phyloP scores from a whole-genome alignment of 2,888 invertebrate genomes.

The Rhagonycha fulva region DNA sequence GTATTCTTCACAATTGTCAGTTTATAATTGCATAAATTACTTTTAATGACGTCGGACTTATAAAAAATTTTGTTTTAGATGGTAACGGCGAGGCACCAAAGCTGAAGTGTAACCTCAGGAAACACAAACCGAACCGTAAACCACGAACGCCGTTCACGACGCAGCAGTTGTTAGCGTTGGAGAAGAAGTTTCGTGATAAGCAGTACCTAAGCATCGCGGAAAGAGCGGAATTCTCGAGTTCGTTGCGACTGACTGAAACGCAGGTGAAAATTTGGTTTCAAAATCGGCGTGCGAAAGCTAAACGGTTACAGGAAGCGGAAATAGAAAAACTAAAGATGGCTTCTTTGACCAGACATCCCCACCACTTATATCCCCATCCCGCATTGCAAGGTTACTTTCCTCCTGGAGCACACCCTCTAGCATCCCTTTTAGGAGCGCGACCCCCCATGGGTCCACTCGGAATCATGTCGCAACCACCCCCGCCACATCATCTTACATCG shows the following conservation, averaged over 20 bases:
- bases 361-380: constrained; percentile 62
- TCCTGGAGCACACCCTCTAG: constrained; percentile 63
- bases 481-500: constrained; percentile 57
- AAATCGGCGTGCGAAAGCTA: constrained; percentile 90
- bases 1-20: constrained; percentile 14
- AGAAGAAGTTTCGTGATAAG: constrained; percentile 92
- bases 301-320: constrained; percentile 94
- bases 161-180: constrained; percentile 86
- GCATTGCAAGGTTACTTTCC: constrained; percentile 68
- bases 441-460: constrained; percentile 53
- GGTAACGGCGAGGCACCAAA: constrained; percentile 81
- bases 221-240: constrained; percentile 91
- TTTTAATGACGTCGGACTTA: constrained; percentile 6
- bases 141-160: constrained; percentile 95
- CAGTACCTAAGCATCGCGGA: constrained; percentile 95
- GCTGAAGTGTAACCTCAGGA: constrained; percentile 85
- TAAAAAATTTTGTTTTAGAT: constrained; percentile 56
- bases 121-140: constrained; percentile 94
- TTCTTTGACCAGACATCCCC: constrained; percentile 65
- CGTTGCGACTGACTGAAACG: constrained; percentile 88
- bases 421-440: constrained; percentile 56
- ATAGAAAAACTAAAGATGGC: constrained; percentile 91
- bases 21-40: constrained; percentile 25
- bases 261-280: constrained; percentile 84
- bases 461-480: constrained; percentile 54